These are phyloP conservation scores for Clupea harengus DNA, from an alignment of 2,113 vertebrate genomes.

Conservation along the genomic window DNA sequence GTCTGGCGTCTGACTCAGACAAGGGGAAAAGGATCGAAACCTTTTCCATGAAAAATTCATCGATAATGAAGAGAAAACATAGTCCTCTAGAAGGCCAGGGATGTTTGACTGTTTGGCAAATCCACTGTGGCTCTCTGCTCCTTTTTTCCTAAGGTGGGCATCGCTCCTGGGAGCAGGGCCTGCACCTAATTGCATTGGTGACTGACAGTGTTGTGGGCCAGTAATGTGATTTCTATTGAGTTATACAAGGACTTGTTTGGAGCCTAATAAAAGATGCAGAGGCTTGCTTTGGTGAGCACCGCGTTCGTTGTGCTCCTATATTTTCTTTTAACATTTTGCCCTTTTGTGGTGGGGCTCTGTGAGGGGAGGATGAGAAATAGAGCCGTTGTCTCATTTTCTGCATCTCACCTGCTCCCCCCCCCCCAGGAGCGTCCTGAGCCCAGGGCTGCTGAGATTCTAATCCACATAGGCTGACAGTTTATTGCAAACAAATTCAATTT, in stretches of 20 bases:
- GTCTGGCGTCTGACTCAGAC: neutral
- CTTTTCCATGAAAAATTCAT: constrained; percentile 2
- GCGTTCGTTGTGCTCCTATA: constrained; percentile 33
- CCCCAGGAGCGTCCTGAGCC: neutral
- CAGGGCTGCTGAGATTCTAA: neutral
- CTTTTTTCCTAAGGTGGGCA: constrained; percentile 24
- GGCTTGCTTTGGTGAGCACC: constrained; percentile 30
- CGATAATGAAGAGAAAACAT: neutral
- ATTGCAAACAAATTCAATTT: neutral
- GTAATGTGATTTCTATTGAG: constrained; percentile 57
- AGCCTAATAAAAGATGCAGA: constrained; percentile 50
- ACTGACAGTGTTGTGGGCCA: constrained; percentile 43
- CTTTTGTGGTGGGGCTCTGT: constrained; percentile 19
- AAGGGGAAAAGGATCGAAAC: neutral
- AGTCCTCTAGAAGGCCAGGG: neutral
- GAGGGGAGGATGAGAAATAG: constrained; percentile 12
- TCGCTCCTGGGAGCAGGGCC: constrained; percentile 18
- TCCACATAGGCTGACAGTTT: neutral
- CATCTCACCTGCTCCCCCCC: neutral
- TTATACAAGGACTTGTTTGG: constrained; percentile 54
- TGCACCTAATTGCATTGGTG: constrained; percentile 52
- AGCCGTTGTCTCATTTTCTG: constrained; percentile 12
- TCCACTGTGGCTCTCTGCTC: neutral
- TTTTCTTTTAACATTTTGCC: constrained; percentile 36
- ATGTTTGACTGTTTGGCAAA: constrained; percentile 4